Evolutionary conservation across 2,113 vertebrate species (phyloP), one percentile per base, ranked within the genome.

Genomic region (Typhlomys cinereus): DNA sequence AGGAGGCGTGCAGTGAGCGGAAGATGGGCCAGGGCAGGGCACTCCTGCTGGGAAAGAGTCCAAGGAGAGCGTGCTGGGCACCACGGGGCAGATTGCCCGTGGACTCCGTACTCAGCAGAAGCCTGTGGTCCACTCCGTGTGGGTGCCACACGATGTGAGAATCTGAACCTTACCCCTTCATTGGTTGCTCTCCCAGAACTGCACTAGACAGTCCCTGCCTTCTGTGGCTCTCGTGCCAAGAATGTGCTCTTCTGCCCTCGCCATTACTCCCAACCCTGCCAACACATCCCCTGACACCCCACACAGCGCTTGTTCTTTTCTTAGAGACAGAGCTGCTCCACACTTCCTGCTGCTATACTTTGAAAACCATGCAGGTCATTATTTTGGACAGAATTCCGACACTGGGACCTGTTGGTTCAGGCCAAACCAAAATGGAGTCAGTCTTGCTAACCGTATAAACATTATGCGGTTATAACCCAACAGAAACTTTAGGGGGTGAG

Each of bases 161-260:
- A 0, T 44, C 6, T n/a, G n/a, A n/a, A n/a, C n/a, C n/a, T 2
- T 2, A 34, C 8, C 4, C 23, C 29, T 1, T 36, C 11, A 0
- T 4, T 17, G 6, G 20, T 54, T 67, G 12, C 27, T 54, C 85
- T 54, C 44, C 31, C 12, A 5, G 29, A 41, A 21, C 41, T 8
- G 61, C 31, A 41, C 34, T 61, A 21, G 27, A 25, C 59, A n/a
- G 27, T 25, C 46, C 57, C 81, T 20, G 13, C 48, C 20, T 1
- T 52, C 75, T 39, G 9, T 1, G 41, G 7, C 17, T 27, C 50
- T 18, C 4, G 5, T 39, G 15, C 25, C 54, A 5, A 69, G 76
- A 54, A 6, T 21, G 7, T 39, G 23, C 41, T 12, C 20, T 34
- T 41, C 64, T 25, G 7, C 15, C 34, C 27, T 52, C 44, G 9